These are phyloP conservation scores for Hemaris fuciformis DNA, from an alignment of 2,888 invertebrate genomes.

Conservation along the genomic window DNA sequence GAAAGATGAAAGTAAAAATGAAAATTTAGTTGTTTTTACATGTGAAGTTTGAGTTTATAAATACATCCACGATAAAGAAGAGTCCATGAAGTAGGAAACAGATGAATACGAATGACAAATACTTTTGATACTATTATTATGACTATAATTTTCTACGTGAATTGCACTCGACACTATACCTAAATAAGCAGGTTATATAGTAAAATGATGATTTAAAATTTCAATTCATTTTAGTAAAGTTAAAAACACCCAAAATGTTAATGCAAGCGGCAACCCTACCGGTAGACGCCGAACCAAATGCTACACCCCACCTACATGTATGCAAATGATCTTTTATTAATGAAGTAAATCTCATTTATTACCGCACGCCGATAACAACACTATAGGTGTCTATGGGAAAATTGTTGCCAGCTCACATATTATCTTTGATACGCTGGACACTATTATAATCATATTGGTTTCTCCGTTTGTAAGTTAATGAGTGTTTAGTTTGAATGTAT, in stretches of 20 bases:
- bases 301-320: conserved; percentile 58
- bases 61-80: too few relatives aligned
- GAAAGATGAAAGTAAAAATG: too few relatives aligned
- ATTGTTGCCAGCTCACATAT: conserved; percentile 22
- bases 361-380: conserved; percentile 47
- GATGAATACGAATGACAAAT: too few relatives aligned
- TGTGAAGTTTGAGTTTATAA: too few relatives aligned
- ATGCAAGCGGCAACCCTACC: conserved; percentile 3
- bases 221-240: background rate
- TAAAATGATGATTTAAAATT: too few relatives aligned
- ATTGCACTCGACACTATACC: too few relatives aligned
- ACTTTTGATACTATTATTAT: too few relatives aligned
- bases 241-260: background rate
- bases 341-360: conserved; percentile 63
- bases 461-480: conserved; percentile 28
- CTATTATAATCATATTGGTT: conserved; percentile 39
- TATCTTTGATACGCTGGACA: conserved; percentile 15
- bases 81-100: too few relatives aligned
- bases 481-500: background rate
- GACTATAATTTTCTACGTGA: too few relatives aligned
- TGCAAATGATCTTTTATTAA: conserved; percentile 52
- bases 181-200: too few relatives aligned
- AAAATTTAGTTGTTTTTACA: too few relatives aligned
- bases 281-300: conserved; percentile 27
- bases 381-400: conserved; percentile 59